phyloP scores from a whole-genome alignment of 2,888 invertebrate genomes.

The Drosophila mercatorum region DNA sequence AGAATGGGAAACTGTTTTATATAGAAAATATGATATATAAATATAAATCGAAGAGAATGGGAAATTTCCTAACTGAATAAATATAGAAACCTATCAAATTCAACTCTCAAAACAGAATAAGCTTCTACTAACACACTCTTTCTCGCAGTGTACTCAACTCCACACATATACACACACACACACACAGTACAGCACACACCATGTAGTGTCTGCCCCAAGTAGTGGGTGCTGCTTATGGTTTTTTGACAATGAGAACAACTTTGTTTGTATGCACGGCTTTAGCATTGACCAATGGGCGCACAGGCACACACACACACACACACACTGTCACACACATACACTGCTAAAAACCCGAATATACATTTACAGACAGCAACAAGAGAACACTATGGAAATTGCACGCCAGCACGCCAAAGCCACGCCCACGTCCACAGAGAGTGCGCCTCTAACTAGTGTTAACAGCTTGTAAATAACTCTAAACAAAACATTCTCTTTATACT shows the following conservation, averaged over 20 bases:
- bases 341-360: conserved; percentile 5
- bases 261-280: conserved; percentile 59
- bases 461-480: conserved; percentile 56
- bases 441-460: conserved; percentile 45
- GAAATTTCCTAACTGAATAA: no score
- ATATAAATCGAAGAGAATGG: no score
- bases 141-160: conserved; percentile 10
- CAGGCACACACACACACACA: conserved; percentile 22
- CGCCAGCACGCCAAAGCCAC: conserved; percentile 52
- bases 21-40: no score
- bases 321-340: conserved; percentile 21
- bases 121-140: not conserved
- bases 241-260: conserved; percentile 49
- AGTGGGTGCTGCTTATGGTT: conserved; percentile 57
- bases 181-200: not conserved
- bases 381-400: conserved; percentile 54
- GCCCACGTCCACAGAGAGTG: conserved; percentile 44
- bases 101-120: no score
- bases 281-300: conserved; percentile 41
- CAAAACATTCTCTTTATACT: conserved; percentile 43
- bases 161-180: conserved; percentile 1
- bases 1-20: no score
- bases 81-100: not conserved
- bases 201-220: conserved; percentile 50
- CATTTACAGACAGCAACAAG: conserved; percentile 29